A percentile compares a stretch with the other conserved stretches of the same genome.
Evolutionary conservation across 2,113 vertebrate species (phyloP).

Genomic region (Cranoglanis bouderius): DNA sequence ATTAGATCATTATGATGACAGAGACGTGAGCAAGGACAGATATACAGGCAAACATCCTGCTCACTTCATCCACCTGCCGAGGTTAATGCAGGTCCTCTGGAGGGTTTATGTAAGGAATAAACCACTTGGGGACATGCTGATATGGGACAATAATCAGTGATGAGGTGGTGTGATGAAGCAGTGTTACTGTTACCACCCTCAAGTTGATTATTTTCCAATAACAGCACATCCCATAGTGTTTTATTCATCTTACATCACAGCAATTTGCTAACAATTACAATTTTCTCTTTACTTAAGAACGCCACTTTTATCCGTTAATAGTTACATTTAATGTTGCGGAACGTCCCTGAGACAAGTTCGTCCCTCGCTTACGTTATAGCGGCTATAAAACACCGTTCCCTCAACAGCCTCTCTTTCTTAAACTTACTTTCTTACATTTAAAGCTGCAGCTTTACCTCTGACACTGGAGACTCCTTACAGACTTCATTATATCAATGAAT

Average conservation of each 20-base stretch:
- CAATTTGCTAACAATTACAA: background rate
- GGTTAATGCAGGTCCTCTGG: background rate
- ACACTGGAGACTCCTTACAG: too few relatives aligned
- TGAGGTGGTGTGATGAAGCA: background rate
- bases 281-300: background rate
- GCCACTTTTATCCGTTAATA: background rate
- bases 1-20: slow-evolving; percentile 6
- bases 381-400: too few relatives aligned
- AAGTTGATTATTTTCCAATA: background rate
- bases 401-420: too few relatives aligned
- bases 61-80: background rate
- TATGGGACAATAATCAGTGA: background rate
- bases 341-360: too few relatives aligned
- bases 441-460: too few relatives aligned
- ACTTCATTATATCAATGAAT: too few relatives aligned
- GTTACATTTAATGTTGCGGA: too few relatives aligned
- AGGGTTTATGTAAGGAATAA: background rate
- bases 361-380: too few relatives aligned
- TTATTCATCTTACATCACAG: background rate
- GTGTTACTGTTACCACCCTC: background rate
- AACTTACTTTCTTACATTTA: too few relatives aligned
- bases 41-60: background rate
- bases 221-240: too few relatives aligned
- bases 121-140: background rate
- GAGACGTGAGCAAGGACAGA: background rate